Conservation (phyloP, 2,797 vertebrate species). For the Chelonia mydas region DNA sequence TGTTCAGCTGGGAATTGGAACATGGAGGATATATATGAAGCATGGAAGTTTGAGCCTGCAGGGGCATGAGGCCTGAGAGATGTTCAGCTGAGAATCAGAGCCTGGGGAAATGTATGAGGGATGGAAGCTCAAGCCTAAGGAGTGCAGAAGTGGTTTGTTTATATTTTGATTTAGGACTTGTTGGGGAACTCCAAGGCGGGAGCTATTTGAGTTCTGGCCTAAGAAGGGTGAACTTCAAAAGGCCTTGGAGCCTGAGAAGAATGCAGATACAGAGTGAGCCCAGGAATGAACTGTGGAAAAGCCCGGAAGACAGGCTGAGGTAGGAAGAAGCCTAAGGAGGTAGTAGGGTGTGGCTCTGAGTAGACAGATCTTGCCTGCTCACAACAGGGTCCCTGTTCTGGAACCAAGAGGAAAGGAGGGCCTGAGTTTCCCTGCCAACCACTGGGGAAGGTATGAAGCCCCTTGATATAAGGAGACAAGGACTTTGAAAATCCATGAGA, state of each 20-base stretch:
- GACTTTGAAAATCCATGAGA: too few relatives aligned
- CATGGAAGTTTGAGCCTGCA: neutral
- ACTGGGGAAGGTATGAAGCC: neutral
- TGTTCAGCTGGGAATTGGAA: neutral
- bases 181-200: neutral
- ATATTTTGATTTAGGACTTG: neutral
- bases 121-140: neutral
- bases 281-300: too few relatives aligned
- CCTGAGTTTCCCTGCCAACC: too few relatives aligned
- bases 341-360: too few relatives aligned
- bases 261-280: neutral
- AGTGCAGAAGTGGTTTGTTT: neutral
- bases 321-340: too few relatives aligned
- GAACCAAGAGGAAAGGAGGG: neutral
- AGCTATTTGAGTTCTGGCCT: neutral
- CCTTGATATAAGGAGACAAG: too few relatives aligned
- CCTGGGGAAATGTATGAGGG: neutral
- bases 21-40: neutral
- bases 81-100: neutral
- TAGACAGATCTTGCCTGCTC: too few relatives aligned
- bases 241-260: neutral
- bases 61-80: neutral
- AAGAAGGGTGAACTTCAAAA: neutral
- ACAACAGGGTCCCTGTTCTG: neutral
- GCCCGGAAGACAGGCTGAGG: too few relatives aligned